These are phyloP conservation scores for Naja naja DNA, from an alignment of 2,113 vertebrate genomes.

Conservation along the genomic window DNA sequence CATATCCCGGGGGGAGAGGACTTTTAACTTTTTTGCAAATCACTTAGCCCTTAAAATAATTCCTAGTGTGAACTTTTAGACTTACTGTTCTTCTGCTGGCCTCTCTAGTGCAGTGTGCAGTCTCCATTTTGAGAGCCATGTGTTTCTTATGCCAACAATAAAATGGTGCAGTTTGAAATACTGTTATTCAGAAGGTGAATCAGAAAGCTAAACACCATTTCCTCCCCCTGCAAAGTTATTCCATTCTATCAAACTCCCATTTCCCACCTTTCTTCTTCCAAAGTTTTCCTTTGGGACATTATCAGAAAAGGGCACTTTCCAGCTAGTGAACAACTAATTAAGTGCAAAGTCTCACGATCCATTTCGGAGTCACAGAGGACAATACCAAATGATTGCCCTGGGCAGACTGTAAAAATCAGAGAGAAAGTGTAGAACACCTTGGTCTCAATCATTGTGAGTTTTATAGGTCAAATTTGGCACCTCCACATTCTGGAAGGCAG, in stretches of 20 bases:
- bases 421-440: background rate
- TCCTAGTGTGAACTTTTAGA: background rate
- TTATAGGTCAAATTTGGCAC: background rate
- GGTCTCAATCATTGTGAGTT: background rate
- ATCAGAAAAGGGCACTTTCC: background rate
- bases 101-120: background rate
- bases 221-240: background rate
- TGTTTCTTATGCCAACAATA: background rate
- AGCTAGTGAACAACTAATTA: slow-evolving; percentile 9
- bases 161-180: background rate
- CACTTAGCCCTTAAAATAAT: background rate
- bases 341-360: background rate
- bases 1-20: no score
- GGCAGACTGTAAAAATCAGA: background rate
- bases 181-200: background rate
- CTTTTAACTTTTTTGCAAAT: background rate
- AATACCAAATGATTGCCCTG: background rate
- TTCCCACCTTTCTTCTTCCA: background rate
- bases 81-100: background rate
- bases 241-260: background rate
- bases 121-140: background rate
- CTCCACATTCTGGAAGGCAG: background rate
- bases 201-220: background rate
- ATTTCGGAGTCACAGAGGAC: background rate
- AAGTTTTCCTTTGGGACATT: background rate